Base-by-base conservation (phyloP, 2,797 vertebrate species). In the Oceanodroma leucorhoa region DNA sequence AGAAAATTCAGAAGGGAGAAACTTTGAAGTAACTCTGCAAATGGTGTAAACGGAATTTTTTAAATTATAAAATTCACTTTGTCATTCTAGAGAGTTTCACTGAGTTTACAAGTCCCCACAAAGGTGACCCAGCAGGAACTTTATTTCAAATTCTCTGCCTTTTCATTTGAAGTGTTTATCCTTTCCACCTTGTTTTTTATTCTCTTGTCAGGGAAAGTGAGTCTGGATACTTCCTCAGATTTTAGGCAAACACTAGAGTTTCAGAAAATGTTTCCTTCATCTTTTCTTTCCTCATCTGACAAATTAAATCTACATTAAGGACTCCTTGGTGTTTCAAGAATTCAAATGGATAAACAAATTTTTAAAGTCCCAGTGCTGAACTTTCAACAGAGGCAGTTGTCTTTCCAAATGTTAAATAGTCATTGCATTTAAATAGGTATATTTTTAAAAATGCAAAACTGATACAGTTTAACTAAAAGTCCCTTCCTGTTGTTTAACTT, bases 391-490 rank as follows among this genome's bases (percentile, higher is more conserved):
- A 76, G 43, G 41, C 21, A 53, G 9, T 40, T 83, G 36, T 60
- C 43, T 60, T 94, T 94, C 55, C 36, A 67, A 77, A 67, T 80
- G 60, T 85, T 95, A 51, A 92, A 53, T 87, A 93, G 51, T 76
- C 51, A 90, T 70, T 82, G 71, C 57, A 87, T 80, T 87, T 83
- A 94, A 93, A 21, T 67, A 53, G 40, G 27, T 75, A 62, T 85
- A 14, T 81, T 96, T 92, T 78, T 38, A 15, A 48, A 77, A 92
- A 95, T 93, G 92, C 66, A 85, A 91, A 96, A 22, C 19, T 14
- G 15, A 64, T 48, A 18, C 5, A 77, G 23, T 82, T 82, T 85
- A 79, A 77, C 48, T 53, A 18, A 23, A 95, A 89, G 70, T 64
- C n/a, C 57, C 12, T 80, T 93, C 78, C 75, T 87, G 51, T 67